Conservation (phyloP, 2,113 vertebrate genomes). For the Sinosuthora webbiana region DNA sequence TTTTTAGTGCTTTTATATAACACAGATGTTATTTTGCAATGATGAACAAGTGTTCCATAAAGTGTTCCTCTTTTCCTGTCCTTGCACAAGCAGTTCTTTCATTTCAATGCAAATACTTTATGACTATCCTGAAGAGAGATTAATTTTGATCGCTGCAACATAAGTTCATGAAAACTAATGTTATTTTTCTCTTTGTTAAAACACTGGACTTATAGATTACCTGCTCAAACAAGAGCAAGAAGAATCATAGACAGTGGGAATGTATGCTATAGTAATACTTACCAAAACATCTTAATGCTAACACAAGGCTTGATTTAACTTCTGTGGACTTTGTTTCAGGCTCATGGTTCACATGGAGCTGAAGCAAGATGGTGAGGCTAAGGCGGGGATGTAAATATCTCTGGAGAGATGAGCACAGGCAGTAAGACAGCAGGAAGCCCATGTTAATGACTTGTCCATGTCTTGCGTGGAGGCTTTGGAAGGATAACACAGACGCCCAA, state of each 20-base stretch:
- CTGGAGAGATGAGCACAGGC: neutral
- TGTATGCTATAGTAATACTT: neutral
- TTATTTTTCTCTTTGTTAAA: neutral
- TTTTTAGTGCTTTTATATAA: neutral
- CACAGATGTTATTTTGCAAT: neutral
- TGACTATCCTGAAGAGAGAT: neutral
- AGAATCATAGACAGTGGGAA: neutral
- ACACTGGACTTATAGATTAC: neutral
- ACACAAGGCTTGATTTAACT: neutral
- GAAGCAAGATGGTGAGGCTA: neutral
- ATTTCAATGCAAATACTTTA: neutral
- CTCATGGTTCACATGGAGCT: neutral
- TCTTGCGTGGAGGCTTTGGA: neutral
- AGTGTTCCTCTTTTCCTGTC: neutral
- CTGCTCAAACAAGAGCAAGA: neutral
- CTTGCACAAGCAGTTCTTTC: neutral
- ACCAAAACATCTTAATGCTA: neutral
- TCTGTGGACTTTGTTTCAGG: neutral
- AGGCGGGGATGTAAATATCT: neutral
- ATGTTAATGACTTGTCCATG: neutral
- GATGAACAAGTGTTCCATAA: neutral
- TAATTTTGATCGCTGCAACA: neutral
- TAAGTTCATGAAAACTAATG: neutral
- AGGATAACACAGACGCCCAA: rapidly evolving
- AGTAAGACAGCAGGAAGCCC: neutral